Base-by-base conservation (phyloP, 2,888 invertebrate genomes). In the Euzetes globulus region DNA sequence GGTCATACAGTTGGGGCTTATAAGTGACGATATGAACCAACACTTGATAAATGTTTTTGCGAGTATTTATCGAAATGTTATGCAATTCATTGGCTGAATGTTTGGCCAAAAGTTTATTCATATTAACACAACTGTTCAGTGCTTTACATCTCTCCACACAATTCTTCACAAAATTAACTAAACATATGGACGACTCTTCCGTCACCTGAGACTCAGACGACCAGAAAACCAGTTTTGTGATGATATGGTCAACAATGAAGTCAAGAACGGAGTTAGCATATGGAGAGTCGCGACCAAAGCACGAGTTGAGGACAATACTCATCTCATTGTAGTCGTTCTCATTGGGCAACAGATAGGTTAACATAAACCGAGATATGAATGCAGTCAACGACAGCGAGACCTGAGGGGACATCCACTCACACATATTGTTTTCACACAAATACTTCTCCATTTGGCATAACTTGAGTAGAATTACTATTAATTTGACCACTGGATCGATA, bases 301-400 rank as follows among this genome's bases (percentile, higher is more conserved):
- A 87, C 72, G 87, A 85, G 45, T 86, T 82, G 37, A 90, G 80
- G 6, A 86, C 85, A 33, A 86, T 84, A 81, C 89, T 88, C 75
- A 89, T 84, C 81, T 87, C 85, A 73, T 83, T 81, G 80, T 88
- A 88, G 80, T 85, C 86, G 77, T 83, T 84, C 80, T 88, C 88
- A 76, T 85, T 85, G 17, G 88, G 87, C 80, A 89, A 83, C 76
- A 92, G 83, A 81, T 91, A 93, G 0, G 88, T 87, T 78, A 88
- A 85, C 70, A 89, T 87, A 90, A 91, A 92, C 78, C 89, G 87
- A 79, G 88, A 87, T 65, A 93, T 84, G 80, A 91, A 89, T 91
- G 91, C 92, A 78, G 90, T 88, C 65, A 89, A 84, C 0, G 89
- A 89, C 60, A 88, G 88, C 1, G 89, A 88, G 1, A 92, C 87